Conservation (phyloP, 2,888 invertebrate genomes). For the Thera obeliscata region DNA sequence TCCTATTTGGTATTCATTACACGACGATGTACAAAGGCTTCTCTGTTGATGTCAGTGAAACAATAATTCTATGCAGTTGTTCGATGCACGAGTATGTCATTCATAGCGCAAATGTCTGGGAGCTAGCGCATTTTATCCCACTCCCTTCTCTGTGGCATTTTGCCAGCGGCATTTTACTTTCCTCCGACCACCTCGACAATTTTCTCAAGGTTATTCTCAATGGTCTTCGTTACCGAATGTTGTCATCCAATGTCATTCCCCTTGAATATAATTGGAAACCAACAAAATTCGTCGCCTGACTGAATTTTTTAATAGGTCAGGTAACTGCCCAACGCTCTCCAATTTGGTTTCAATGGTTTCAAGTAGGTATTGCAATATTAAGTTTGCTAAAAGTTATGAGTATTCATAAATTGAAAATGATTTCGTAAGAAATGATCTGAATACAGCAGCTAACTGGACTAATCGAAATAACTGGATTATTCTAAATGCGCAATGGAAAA, state of each 20-base stretch:
- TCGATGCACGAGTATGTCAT: constrained; percentile 31
- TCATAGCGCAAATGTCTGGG: constrained; percentile 36
- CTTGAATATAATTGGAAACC: constrained; percentile 45
- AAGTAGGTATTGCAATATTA: too few species aligned
- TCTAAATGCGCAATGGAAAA: constrained; percentile 6
- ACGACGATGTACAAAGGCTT: constrained; percentile 34
- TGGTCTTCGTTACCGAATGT: constrained; percentile 48
- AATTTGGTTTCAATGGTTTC: not conserved
- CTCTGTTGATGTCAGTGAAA: constrained; percentile 24
- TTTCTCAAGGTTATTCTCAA: constrained; percentile 69
- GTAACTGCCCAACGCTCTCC: not conserved
- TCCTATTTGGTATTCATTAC: constrained; percentile 37
- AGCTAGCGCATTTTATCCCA: constrained; percentile 32
- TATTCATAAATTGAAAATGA: too few species aligned
- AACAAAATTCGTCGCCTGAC: not conserved
- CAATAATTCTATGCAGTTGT: constrained; percentile 34
- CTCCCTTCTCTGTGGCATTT: constrained; percentile 56
- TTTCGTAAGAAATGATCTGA: too few species aligned
- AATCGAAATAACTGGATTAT: not conserved
- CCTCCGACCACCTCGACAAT: constrained; percentile 70
- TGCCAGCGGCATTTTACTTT: constrained; percentile 69
- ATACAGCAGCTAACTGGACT: too few species aligned
- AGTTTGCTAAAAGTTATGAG: too few species aligned
- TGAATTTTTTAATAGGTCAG: not conserved
- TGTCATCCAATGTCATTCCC: constrained; percentile 63